Conservation (phyloP, 2,888 invertebrate genomes). For the Tridacna crocea region DNA sequence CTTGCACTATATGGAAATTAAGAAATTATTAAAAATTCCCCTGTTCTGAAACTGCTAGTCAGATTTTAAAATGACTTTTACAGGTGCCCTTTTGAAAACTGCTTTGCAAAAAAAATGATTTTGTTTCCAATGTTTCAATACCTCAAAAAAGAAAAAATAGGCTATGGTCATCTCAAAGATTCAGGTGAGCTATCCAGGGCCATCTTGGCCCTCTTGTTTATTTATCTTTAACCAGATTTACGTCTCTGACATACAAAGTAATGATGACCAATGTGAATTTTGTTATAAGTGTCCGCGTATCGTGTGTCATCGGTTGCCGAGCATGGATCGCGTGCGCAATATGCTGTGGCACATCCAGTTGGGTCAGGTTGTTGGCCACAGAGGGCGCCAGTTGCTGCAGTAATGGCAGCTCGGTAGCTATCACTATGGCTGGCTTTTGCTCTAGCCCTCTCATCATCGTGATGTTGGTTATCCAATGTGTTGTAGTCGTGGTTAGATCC, state of each 20-base stretch:
- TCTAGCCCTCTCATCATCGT: slow-evolving; percentile 14
- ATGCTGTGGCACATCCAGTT: slow-evolving; percentile 38
- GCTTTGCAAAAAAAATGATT: no score
- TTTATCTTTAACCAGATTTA: not conserved
- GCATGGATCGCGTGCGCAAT: slow-evolving; percentile 36
- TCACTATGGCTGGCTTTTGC: slow-evolving; percentile 29
- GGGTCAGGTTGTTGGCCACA: slow-evolving; percentile 34
- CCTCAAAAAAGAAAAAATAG: no score
- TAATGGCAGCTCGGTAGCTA: slow-evolving; percentile 30
- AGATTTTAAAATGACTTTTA: no score
- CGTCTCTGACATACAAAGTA: slow-evolving; percentile 24
- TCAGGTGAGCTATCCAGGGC: no score
- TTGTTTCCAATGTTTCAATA: no score
- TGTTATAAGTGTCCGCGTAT: not conserved
- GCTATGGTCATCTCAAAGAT: no score
- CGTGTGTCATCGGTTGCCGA: slow-evolving; percentile 23
- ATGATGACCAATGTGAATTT: slow-evolving; percentile 22
- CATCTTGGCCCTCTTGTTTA: no score
- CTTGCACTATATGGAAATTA: no score
- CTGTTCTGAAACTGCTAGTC: no score
- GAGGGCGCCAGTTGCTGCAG: slow-evolving; percentile 38
- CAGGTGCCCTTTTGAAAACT: no score
- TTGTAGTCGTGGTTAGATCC: slow-evolving; percentile 34
- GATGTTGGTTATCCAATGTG: slow-evolving; percentile 28
- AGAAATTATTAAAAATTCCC: no score